These are phyloP conservation scores for Phalloptychus januarius DNA, from an alignment of 2,797 vertebrate genomes.

Conservation along the genomic window DNA sequence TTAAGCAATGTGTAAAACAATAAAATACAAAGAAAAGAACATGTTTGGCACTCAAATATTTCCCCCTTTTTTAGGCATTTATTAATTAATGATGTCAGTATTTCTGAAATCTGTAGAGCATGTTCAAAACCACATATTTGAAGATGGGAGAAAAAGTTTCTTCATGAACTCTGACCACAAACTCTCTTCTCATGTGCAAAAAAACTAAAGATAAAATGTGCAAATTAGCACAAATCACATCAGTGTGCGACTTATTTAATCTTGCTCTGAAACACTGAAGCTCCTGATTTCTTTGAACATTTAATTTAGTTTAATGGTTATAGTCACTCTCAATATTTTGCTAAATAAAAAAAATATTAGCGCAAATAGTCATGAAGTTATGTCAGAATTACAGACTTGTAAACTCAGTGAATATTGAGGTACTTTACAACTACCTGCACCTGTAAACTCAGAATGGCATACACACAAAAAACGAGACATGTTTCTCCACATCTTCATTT, in stretches of 20 bases:
- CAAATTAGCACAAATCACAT: not conserved
- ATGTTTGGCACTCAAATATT: not conserved
- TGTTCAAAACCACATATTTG: not conserved
- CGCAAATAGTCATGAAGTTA: not conserved
- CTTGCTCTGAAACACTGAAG: not conserved
- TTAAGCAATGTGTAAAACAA: not conserved
- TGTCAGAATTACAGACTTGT: not conserved
- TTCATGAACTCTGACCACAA: not conserved
- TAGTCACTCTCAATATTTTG: not conserved
- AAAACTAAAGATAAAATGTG: not conserved
- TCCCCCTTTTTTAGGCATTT: not conserved
- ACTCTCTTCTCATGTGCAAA: not conserved
- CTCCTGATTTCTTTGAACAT: not conserved
- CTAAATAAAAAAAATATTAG: not conserved
- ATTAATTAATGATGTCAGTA: not conserved
- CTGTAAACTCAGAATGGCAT: not conserved
- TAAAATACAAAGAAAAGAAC: not conserved
- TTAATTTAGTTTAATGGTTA: not conserved
- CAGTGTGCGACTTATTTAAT: not conserved
- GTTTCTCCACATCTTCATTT: constrained; percentile 11
- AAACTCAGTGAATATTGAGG: not conserved
- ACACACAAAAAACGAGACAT: constrained; percentile 11
- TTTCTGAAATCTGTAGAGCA: not conserved
- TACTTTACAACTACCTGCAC: not conserved
- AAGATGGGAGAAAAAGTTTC: not conserved